phyloP scores from a whole-genome alignment of 2,113 vertebrate genomes.

The human region DNA sequence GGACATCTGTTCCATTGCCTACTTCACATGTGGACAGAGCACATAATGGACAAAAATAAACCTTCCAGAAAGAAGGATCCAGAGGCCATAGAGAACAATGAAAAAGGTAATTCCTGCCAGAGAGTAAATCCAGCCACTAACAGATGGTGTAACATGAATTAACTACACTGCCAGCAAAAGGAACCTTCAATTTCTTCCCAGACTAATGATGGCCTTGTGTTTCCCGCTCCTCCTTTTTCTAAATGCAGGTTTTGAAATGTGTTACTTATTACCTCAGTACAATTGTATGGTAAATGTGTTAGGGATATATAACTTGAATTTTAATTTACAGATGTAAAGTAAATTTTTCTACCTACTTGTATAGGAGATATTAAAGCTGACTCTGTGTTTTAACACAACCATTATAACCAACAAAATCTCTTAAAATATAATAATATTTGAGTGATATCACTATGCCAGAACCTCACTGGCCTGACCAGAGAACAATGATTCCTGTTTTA shows the following conservation, averaged over 20 bases:
- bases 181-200: background rate
- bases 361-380: background rate
- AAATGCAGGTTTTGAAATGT: background rate
- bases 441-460: background rate
- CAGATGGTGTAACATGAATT: slow-evolving; percentile 69
- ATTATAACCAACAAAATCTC: background rate
- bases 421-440: background rate
- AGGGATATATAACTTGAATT: background rate
- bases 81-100: slow-evolving; percentile 67
- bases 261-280: background rate
- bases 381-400: background rate
- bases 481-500: background rate
- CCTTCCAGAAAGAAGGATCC: slow-evolving; percentile 69
- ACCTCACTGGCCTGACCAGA: background rate
- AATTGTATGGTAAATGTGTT: background rate
- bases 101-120: slow-evolving; percentile 61
- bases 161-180: background rate
- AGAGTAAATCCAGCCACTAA: slow-evolving; percentile 52
- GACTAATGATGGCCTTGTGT: background rate
- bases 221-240: background rate
- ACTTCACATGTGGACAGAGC: slow-evolving; percentile 60
- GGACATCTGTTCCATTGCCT: slow-evolving; percentile 69
- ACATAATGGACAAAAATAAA: slow-evolving; percentile 67
- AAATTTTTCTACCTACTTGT: background rate
- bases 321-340: background rate